A percentile compares a stretch with the other conserved stretches of the same genome.
These are phyloP conservation scores for Pygocentrus nattereri DNA, from an alignment of 2,797 vertebrate species.

Conservation along the genomic window DNA sequence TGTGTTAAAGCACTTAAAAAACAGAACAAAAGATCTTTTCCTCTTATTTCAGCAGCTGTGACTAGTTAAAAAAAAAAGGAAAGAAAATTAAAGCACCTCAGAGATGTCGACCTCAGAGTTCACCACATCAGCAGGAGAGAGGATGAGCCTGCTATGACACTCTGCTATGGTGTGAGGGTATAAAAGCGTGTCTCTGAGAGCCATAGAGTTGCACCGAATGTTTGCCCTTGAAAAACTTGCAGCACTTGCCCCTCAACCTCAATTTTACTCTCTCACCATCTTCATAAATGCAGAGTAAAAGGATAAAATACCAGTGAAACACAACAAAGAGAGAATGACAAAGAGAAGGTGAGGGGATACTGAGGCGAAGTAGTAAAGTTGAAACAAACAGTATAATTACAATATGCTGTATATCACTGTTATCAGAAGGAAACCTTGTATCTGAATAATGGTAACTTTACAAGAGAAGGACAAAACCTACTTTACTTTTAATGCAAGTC, in stretches of 20 bases:
- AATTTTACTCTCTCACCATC: conserved; percentile 57
- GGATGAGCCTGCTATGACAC: conserved; percentile 57
- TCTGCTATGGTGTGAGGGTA: conserved; percentile 34
- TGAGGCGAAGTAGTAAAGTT: no score
- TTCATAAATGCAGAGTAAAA: conserved; percentile 68
- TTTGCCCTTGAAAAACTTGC: conserved; percentile 74
- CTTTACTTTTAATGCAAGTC: no score
- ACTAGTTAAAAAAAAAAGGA: conserved; percentile 55
- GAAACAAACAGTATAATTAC: no score
- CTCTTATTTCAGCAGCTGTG: conserved; percentile 63
- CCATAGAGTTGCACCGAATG: conserved; percentile 71
- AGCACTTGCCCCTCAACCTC: conserved; percentile 70
- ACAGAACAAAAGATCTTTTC: conserved; percentile 63
- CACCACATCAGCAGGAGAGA: conserved; percentile 68
- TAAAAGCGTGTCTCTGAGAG: conserved; percentile 54
- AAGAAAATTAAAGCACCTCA: conserved; percentile 36
- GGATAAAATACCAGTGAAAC: conserved; percentile 73
- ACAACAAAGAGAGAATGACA: conserved; percentile 31
- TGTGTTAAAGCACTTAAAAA: conserved; percentile 71
- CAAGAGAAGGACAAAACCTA: no score
- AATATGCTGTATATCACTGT: no score
- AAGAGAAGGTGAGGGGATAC: not conserved
- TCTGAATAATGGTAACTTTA: no score
- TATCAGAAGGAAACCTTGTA: no score
- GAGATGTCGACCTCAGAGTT: conserved; percentile 68